Conservation (phyloP, 1,140 invertebrate genomes). For the Mizuhopecten yessoensis region DNA sequence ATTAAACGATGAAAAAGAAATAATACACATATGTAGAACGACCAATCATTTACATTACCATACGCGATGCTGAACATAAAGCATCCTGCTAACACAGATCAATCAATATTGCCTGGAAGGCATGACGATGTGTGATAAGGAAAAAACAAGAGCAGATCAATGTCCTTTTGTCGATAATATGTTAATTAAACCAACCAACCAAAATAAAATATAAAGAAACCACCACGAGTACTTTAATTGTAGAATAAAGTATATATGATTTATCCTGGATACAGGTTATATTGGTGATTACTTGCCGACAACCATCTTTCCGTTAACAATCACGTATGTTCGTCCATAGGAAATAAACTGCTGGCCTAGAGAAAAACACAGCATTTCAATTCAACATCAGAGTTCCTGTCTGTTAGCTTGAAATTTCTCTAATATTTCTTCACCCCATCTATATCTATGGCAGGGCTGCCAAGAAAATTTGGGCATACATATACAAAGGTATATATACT, state of each 20-base stretch:
- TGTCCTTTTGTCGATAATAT: conserved; percentile 26
- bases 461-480: neutral
- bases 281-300: conserved; percentile 55
- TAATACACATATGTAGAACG: neutral
- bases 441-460: neutral
- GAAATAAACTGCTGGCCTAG: conserved; percentile 49
- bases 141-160: conserved; percentile 28
- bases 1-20: conserved; percentile 10
- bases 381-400: conserved; percentile 15
- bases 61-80: neutral
- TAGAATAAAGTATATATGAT: conserved; percentile 8
- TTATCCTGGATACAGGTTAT: conserved; percentile 12
- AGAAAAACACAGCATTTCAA: conserved; percentile 48
- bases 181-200: conserved; percentile 38
- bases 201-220: conserved; percentile 11
- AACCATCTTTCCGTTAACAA: conserved; percentile 53
- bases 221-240: neutral
- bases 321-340: conserved; percentile 50
- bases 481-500: neutral
- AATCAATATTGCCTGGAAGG: conserved; percentile 33
- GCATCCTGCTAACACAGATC: neutral
- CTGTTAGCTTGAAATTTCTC: conserved; percentile 3
- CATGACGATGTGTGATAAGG: neutral
- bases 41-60: conserved; percentile 16
- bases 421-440: neutral